A percentile compares a stretch with the other conserved stretches of the same genome.
phyloP scores from a whole-genome alignment of 2,797 vertebrate genomes.

The Lacerta agilis region DNA sequence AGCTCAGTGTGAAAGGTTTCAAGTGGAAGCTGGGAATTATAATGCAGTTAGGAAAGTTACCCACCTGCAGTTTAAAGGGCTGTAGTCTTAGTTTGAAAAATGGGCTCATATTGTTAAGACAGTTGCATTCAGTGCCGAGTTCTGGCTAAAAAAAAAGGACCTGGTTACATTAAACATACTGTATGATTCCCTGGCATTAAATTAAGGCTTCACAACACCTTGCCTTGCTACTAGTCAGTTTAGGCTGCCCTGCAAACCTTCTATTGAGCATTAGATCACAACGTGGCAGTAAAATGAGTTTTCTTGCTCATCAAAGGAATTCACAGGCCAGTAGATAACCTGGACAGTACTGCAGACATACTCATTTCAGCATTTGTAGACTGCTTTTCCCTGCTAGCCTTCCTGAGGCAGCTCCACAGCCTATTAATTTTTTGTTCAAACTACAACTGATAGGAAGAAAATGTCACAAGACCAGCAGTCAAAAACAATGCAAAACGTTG shows the following conservation, averaged over 20 bases:
- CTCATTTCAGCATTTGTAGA: too few relatives aligned
- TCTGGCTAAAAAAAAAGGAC: too few relatives aligned
- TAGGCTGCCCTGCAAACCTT: background rate
- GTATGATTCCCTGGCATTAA: background rate
- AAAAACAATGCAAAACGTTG: too few relatives aligned
- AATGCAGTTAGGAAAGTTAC: background rate
- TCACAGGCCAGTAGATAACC: background rate
- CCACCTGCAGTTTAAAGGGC: too few relatives aligned
- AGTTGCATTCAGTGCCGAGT: background rate
- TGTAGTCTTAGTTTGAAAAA: background rate
- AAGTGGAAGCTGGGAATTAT: background rate
- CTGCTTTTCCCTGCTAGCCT: too few relatives aligned
- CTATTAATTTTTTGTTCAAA: too few relatives aligned
- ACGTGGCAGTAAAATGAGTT: background rate
- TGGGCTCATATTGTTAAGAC: background rate
- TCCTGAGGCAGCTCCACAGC: too few relatives aligned
- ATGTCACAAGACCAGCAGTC: too few relatives aligned
- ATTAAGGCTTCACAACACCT: background rate
- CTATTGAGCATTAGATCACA: background rate
- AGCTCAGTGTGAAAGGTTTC: background rate
- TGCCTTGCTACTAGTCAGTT: background rate
- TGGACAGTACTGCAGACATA: background rate
- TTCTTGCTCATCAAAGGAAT: background rate
- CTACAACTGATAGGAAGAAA: too few relatives aligned
- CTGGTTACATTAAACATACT: background rate